phyloP scores from a whole-genome alignment of 1,140 invertebrate genomes.

The Solenopsis invicta region DNA sequence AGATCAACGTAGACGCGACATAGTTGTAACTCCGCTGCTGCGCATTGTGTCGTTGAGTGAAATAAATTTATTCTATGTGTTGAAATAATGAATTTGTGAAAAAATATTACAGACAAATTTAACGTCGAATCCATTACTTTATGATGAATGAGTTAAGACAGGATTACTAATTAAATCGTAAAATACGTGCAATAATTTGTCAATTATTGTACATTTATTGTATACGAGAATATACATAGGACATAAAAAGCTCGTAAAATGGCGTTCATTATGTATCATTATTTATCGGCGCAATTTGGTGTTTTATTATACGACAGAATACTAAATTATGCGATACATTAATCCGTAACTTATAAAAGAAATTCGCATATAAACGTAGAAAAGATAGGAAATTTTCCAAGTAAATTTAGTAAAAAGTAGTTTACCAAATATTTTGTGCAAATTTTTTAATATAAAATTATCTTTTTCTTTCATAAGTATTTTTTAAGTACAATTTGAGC shows the following conservation, averaged over 20 bases:
- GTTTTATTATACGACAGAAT: conserved; percentile 21
- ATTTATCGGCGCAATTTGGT: conserved; percentile 13
- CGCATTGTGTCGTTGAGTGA: not conserved
- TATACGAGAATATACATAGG: conserved; percentile 11
- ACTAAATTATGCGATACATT: not conserved
- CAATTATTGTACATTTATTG: not conserved
- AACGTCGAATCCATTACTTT: not conserved
- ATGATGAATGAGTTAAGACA: not conserved
- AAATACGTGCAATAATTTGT: not conserved
- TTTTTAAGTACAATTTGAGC: not conserved
- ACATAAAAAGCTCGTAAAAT: not conserved
- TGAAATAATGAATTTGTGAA: not conserved
- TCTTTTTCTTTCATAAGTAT: not conserved
- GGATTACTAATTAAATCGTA: not conserved
- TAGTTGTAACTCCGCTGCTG: no score
- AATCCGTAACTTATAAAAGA: conserved; percentile 12
- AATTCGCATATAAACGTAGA: not conserved
- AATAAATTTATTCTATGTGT: not conserved
- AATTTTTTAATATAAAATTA: not conserved
- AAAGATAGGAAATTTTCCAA: not conserved
- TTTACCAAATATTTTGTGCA: not conserved
- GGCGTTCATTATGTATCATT: not conserved
- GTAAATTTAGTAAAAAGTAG: not conserved
- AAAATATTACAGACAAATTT: not conserved
- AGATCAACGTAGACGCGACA: no score